Base-by-base conservation (phyloP, 2,888 invertebrate species). In the Abscondita cerata region DNA sequence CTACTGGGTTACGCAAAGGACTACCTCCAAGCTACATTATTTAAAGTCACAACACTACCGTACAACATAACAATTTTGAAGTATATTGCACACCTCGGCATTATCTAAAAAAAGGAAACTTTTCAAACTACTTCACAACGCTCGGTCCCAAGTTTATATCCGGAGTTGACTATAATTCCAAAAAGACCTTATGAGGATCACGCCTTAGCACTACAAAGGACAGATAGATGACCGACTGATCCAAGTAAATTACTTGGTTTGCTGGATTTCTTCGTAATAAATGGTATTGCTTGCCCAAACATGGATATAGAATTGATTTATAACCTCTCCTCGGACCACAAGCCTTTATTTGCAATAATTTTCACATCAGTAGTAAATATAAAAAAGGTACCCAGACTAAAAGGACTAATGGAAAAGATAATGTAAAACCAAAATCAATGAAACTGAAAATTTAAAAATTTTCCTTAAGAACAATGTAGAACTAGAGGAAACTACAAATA, bases 391-490 rank as follows among this genome's bases (percentile, higher is more conserved):
- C 41, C 41, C 41, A 41, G 15, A 41, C 41, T 41, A 41, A 9
- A 41, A 41, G 41, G n/a, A 16, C 41, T 16, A 15, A 41, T 9
- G 8, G 41, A 15, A 15, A 41, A 41, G 41, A 25, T 6, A 13
- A 9, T 41, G 4, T 40, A 40, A 40, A 41, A 15, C 16, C 41
- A 41, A 41, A 41, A 41, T 41, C 41, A 41, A 41, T 41, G 41
- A 41, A 41, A 41, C 41, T 41, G 41, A 13, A 9, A 13, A 13
- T 41, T 15, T 41, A 41, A 41, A 41, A 41, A 15, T 41, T 13
- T 16, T 15, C 13, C 9, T 41, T 41, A 41, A 41, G 15, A 9
- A 41, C 41, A 41, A 9, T 13, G 41, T 13, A 41, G 9, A 13
- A 15, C 15, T 41, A 16, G 41, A 41, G 15, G 15, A 41, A 41